A percentile compares a stretch with the other conserved stretches of the same genome.
These are phyloP conservation scores for Chelidonichthys spinosus DNA, from an alignment of 2,797 vertebrate species.

Conservation along the genomic window DNA sequence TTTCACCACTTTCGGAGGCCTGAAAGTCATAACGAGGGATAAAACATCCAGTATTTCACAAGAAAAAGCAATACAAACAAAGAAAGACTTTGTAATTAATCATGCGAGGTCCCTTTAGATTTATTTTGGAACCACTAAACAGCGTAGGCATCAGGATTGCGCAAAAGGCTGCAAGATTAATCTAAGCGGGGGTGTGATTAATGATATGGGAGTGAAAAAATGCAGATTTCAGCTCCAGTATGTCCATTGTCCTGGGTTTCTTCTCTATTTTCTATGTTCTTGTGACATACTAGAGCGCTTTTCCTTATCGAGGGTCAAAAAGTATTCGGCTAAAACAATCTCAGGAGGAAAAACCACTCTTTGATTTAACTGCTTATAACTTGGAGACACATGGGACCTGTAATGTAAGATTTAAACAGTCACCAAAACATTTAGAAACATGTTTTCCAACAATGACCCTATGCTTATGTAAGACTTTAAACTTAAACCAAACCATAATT, in stretches of 20 bases:
- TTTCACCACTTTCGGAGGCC: background rate
- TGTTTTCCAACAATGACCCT: background rate
- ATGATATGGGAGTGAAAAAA: slow-evolving; percentile 1
- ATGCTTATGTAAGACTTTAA: background rate
- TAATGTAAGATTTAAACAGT: background rate
- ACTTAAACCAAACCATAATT: background rate
- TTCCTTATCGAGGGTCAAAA: slow-evolving; percentile 7
- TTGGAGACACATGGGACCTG: background rate
- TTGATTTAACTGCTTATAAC: background rate
- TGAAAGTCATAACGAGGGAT: background rate
- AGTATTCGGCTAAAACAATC: slow-evolving; percentile 2
- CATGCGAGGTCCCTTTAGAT: background rate
- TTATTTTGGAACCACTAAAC: slow-evolving; percentile 38
- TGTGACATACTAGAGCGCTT: background rate
- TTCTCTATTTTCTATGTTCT: slow-evolving; percentile 8
- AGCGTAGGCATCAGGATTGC: background rate
- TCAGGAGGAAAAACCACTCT: background rate
- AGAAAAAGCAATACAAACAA: background rate
- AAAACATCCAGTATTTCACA: slow-evolving; percentile 13
- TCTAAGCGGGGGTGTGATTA: slow-evolving; percentile 3
- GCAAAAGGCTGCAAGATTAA: slow-evolving; percentile 13
- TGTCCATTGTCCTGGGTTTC: background rate
- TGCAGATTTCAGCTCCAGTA: background rate
- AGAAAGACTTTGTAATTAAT: slow-evolving; percentile 16
- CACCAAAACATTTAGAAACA: background rate